These are phyloP conservation scores for Parnassius mnemosyne DNA, from an alignment of 2,888 invertebrate species.

Conservation along the genomic window DNA sequence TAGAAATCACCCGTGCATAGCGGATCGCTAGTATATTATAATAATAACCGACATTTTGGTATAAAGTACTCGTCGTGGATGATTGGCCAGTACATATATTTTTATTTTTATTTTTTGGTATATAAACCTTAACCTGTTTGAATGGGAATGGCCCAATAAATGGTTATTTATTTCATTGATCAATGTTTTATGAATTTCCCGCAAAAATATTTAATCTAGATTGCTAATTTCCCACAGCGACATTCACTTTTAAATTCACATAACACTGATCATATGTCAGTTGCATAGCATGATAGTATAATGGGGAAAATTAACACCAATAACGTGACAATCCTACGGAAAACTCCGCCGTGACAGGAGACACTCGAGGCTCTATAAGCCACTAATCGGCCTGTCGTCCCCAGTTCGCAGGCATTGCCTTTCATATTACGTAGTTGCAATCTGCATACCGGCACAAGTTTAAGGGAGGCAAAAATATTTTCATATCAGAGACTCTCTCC, in stretches of 20 bases:
- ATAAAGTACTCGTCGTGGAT: too few relatives aligned
- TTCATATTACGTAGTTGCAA: constrained; percentile 72
- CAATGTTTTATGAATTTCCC: too few relatives aligned
- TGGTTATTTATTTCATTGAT: too few relatives aligned
- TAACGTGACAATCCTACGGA: constrained; percentile 18
- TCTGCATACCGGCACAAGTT: constrained; percentile 56
- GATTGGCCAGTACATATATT: too few relatives aligned
- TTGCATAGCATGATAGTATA: background rate
- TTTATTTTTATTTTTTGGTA: too few relatives aligned
- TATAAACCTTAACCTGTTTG: too few relatives aligned
- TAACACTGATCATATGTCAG: constrained; percentile 2
- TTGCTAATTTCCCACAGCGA: too few relatives aligned
- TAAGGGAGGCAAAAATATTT: constrained; percentile 27
- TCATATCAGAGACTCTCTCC: constrained; percentile 13
- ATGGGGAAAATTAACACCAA: constrained; percentile 23
- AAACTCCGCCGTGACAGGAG: constrained; percentile 26
- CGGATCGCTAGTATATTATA: too few relatives aligned
- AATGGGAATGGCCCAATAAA: too few relatives aligned
- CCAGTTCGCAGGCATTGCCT: constrained; percentile 57
- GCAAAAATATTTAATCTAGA: too few relatives aligned
- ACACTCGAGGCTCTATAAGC: constrained; percentile 35
- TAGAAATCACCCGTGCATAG: too few relatives aligned
- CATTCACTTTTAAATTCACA: background rate
- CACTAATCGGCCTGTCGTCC: constrained; percentile 72
- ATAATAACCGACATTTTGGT: too few relatives aligned